These are phyloP conservation scores for Nycticorax nycticorax DNA, from an alignment of 2,113 vertebrate genomes.

Conservation along the genomic window DNA sequence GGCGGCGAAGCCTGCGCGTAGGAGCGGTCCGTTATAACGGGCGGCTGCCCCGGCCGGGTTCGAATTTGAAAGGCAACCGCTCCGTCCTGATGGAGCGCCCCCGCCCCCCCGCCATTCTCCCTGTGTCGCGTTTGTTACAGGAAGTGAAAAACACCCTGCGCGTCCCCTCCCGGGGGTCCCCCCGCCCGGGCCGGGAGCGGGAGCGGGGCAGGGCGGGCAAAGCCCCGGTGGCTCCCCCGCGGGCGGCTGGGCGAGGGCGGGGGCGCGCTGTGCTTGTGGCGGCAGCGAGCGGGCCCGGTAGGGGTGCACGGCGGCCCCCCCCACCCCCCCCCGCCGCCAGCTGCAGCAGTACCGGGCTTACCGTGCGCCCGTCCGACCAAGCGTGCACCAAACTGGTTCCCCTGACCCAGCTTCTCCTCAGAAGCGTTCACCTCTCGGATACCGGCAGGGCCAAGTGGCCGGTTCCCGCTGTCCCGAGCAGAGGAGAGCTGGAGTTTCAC, in stretches of 20 bases:
- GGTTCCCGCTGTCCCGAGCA: not conserved
- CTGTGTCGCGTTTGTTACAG: not conserved
- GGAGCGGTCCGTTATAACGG: not conserved
- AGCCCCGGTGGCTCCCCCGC: too few relatives aligned
- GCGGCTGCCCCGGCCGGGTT: not conserved
- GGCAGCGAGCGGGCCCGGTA: not conserved
- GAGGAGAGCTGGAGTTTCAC: not conserved
- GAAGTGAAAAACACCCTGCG: not conserved
- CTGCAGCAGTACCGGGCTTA: rapidly evolving
- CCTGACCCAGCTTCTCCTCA: rapidly evolving
- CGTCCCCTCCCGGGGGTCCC: not conserved
- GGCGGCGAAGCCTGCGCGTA: too few relatives aligned
- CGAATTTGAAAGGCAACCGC: not conserved
- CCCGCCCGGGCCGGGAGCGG: too few relatives aligned
- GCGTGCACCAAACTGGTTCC: rapidly evolving
- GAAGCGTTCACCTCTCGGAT: rapidly evolving
- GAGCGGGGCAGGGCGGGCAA: not conserved
- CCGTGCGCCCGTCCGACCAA: not conserved
- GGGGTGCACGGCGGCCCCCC: rapidly evolving
- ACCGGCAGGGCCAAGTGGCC: not conserved
- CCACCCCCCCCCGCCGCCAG: rapidly evolving
- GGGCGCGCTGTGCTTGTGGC: not conserved
- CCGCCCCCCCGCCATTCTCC: too few relatives aligned
- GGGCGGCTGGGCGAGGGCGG: not conserved
- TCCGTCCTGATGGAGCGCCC: too few relatives aligned